phyloP scores from a whole-genome alignment of 2,113 vertebrate species.

The Aptenodytes forsteri region DNA sequence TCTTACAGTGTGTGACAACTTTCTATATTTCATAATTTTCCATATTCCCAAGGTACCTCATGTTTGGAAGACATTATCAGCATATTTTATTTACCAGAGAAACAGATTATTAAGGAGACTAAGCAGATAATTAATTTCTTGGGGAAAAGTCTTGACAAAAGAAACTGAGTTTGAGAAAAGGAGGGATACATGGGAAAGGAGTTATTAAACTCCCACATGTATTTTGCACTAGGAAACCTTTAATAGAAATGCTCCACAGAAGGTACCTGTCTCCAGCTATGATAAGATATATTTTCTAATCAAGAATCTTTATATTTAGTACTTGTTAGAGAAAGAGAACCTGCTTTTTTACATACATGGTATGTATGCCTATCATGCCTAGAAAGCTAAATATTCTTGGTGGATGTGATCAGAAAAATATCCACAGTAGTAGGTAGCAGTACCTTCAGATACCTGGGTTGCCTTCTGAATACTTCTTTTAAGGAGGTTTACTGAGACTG shows the following conservation, averaged over 20 bases:
- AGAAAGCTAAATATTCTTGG: neutral
- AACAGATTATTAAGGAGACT: neutral
- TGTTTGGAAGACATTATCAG: neutral
- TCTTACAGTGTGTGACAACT: neutral
- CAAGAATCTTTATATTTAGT: neutral
- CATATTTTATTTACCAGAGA: neutral
- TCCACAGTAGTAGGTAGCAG: neutral
- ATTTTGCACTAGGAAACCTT: neutral
- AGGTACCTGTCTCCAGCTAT: neutral
- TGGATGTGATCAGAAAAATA: neutral
- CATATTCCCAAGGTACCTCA: neutral
- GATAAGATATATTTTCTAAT: neutral
- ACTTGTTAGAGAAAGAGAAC: neutral
- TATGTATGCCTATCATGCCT: neutral
- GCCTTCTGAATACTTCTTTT: neutral
- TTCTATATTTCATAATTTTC: neutral
- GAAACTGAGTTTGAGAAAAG: neutral
- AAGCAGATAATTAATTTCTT: neutral
- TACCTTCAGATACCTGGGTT: neutral
- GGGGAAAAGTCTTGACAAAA: neutral
- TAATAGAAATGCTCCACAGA: neutral
- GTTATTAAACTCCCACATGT: neutral
- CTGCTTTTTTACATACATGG: neutral
- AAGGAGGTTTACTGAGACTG: neutral
- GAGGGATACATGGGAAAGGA: neutral